Evolutionary conservation across 2,888 invertebrate species (phyloP).

Genomic region (Erynnis tages): DNA sequence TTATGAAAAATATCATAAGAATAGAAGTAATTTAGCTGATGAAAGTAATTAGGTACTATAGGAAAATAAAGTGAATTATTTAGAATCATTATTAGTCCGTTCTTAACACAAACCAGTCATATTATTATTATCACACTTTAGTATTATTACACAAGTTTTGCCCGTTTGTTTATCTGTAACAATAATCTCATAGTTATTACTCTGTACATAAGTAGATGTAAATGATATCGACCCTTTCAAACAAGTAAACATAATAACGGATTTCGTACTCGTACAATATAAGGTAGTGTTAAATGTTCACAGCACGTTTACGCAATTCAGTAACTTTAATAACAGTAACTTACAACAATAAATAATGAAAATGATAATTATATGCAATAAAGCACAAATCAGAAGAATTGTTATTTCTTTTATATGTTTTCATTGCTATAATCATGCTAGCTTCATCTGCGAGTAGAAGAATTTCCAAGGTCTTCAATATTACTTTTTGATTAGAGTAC

Average conservation of each 20-base stretch:
- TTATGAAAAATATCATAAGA: no score
- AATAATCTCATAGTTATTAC: slow-evolving; percentile 27
- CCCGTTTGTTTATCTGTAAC: slow-evolving; percentile 26
- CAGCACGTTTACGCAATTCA: slow-evolving; percentile 13
- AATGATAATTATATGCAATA: background rate
- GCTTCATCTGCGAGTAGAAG: background rate
- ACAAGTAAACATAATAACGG: slow-evolving; percentile 24
- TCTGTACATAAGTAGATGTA: slow-evolving; percentile 27
- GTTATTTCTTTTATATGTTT: slow-evolving; percentile 10
- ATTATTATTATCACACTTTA: background rate
- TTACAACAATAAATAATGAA: background rate
- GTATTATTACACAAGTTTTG: slow-evolving; percentile 19
- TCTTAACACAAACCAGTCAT: no score
- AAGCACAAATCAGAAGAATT: slow-evolving; percentile 4
- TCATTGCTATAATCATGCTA: no score
- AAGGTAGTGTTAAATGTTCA: slow-evolving; percentile 15
- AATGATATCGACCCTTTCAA: slow-evolving; percentile 27
- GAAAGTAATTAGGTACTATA: no score
- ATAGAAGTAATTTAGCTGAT: no score
- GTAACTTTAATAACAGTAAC: slow-evolving; percentile 15
- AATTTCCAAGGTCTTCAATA: slow-evolving; percentile 36
- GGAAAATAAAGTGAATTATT: no score
- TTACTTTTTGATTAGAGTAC: slow-evolving; percentile 35
- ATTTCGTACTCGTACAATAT: slow-evolving; percentile 9
- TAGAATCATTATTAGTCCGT: no score